Base-by-base conservation (phyloP, 1,140 invertebrate genomes). In the Campodea augens region DNA sequence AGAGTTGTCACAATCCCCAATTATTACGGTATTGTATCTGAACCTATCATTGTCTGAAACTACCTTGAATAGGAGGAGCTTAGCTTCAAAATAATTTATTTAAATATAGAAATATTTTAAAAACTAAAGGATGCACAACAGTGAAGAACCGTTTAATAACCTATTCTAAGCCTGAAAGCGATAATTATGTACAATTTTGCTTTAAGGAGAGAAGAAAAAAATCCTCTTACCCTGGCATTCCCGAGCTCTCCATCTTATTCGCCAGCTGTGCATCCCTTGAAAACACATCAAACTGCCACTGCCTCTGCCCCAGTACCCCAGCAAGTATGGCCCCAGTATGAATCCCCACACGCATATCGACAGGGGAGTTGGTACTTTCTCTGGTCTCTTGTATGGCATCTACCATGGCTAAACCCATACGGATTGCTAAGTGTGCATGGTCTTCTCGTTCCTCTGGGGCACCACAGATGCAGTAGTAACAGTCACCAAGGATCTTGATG, bases 271-370 rank as follows among this genome's bases (percentile, higher is more conserved):
- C 93, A 60, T 97, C 93, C 57, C 93, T 83, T 46, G 85, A 89
- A 62, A 96, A 98, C 24, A 98, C 88, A 57, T 98, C 93, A 65
- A 93, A 98, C 65, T 98, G 92, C 92, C 92, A 98, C 59, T 98
- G 93, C 23, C 86, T 66, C 54, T 96, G 86, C 0, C 93, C 93
- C 32, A 98, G 69, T 18, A 98, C 91, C 1, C 93, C 93, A 27
- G 91, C 92, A 23, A 98, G 62, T 20, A 98, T 86, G 2, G 87
- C 88, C 0, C 92, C 93, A 0, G 90, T 96, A 61, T 98, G 92
- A 52, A 98, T 87, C 3, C 91, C 92, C 22, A 98, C 91, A 45
- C 93, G 70, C 93, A 98, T 98, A 65, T 98, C 90, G 25, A 98
- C 92, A 7, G 85, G 83, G 27, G 87, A 91, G 55, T 90, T 89